phyloP scores from a whole-genome alignment of 2,888 invertebrate genomes.

The Galeruca laticollis region DNA sequence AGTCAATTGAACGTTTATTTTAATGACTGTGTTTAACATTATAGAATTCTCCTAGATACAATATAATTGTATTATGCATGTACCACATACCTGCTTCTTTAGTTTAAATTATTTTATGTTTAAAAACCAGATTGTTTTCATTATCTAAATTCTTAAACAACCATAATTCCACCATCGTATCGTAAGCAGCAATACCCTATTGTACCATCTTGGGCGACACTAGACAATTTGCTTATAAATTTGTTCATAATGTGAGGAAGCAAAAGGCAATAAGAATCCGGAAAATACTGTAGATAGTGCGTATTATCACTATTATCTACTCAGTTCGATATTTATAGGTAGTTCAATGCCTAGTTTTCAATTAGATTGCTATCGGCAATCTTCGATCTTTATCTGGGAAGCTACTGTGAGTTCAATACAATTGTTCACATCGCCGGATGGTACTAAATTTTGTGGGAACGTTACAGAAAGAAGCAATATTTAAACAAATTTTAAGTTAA shows the following conservation, averaged over 20 bases:
- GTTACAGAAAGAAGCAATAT: not conserved
- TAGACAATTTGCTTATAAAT: conserved; percentile 61
- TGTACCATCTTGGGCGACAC: conserved; percentile 31
- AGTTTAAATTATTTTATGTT: no score
- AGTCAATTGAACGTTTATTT: no score
- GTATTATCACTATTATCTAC: conserved; percentile 47
- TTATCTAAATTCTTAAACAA: not conserved
- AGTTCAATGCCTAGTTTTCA: conserved; percentile 54
- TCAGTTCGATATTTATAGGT: conserved; percentile 48
- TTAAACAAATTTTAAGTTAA: not conserved
- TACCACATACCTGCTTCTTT: no score
- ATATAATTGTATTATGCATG: no score
- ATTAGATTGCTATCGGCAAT: conserved; percentile 63
- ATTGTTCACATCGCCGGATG: conserved; percentile 54
- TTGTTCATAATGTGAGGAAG: conserved; percentile 48
- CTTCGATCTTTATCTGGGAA: conserved; percentile 60
- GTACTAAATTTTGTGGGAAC: conserved; percentile 29
- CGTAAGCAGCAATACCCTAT: conserved; percentile 17
- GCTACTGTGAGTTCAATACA: conserved; percentile 52
- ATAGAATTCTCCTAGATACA: no score
- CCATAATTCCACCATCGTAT: not conserved
- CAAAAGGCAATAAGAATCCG: conserved; percentile 38
- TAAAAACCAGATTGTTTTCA: not conserved
- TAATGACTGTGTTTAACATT: no score
- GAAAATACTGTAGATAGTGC: conserved; percentile 37